Percentiles rank a stretch among this genome's conserved stretches.
phyloP scores from a whole-genome alignment of 2,797 vertebrate genomes.

The Acrossocheilus wenchowensis region DNA sequence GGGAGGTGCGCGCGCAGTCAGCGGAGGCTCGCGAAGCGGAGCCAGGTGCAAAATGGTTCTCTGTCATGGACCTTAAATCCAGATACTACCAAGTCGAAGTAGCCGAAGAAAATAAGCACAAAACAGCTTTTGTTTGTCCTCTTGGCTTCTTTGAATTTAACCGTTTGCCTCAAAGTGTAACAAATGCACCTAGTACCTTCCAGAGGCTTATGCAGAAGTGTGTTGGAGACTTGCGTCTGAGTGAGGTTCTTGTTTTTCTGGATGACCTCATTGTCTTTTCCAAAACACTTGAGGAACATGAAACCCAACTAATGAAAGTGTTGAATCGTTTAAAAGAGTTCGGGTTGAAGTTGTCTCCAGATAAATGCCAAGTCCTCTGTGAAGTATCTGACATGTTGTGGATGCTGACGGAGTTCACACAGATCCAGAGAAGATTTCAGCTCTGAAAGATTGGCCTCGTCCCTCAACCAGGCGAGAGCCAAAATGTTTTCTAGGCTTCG shows the following conservation, averaged over 20 bases:
- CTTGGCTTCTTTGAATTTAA: too few relatives aligned
- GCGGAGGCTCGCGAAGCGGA: too few relatives aligned
- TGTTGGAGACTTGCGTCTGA: background rate
- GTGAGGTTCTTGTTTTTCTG: background rate
- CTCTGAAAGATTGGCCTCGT: background rate
- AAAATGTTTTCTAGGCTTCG: slow-evolving; percentile 6
- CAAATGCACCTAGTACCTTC: too few relatives aligned
- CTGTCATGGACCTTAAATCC: background rate
- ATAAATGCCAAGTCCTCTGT: background rate
- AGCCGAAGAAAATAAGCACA: too few relatives aligned
- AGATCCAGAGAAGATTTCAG: background rate
- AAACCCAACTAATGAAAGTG: background rate
- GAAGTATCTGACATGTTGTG: background rate
- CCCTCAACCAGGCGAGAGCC: background rate
- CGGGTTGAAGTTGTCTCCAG: background rate
- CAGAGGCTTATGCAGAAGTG: slow-evolving; percentile 39
- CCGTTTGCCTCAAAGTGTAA: too few relatives aligned
- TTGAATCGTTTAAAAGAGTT: background rate
- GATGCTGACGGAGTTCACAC: slow-evolving; percentile 4
- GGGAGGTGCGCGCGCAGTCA: too few relatives aligned
- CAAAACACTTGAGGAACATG: background rate
- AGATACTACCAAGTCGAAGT: too few relatives aligned
- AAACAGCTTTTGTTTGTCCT: too few relatives aligned
- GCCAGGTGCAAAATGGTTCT: too few relatives aligned
- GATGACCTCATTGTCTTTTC: slow-evolving; percentile 2